Evolutionary conservation across 2,113 vertebrate species (phyloP), one percentile per base, ranked within the genome.

Genomic region (Pluvianellus socialis): DNA sequence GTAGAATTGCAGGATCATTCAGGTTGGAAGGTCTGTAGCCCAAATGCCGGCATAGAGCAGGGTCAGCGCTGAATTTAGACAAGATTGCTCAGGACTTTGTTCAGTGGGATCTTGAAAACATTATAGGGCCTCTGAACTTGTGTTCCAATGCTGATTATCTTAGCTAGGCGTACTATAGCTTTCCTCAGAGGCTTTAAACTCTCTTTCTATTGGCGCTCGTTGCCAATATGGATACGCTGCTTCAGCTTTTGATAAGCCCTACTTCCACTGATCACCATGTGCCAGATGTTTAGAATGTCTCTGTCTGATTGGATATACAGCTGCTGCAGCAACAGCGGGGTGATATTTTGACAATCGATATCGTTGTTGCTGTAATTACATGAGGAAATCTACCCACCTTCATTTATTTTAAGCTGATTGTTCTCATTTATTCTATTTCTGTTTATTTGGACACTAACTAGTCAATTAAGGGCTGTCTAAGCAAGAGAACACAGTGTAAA

Each of bases 341-440:
- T 79, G 38, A 47, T 70, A 58, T 61, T 50, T 56, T 53, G 53
- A n/a, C 56, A 72, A 30, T 42, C 65, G n/a, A 50, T 49, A 44
- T 18, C 10, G 40, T 45, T 81, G 65, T 58, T 90, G 56, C 42
- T 79, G 22, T 86, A 77, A 77, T 44, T 87, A 55, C 44, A 65
- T 73, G 71, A 81, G 15, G 35, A 93, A 73, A 61, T 91, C 40
- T 80, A 55, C 68, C 72, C 42, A 33, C 30, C 17, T 81, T 84
- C 32, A 33, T 81, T 90, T 85, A 35, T 90, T 77, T 81, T 81
- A 89, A 71, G 58, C 26, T 84, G 33, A n/a, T 66, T 81, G 35
- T 89, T 92, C 56, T 74, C 22, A 38, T 73, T 93, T 68, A 35
- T 73, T 73, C 91, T 68, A 35, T 73, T 91, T 84, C 50, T 53